Evolutionary conservation across 2,113 vertebrate genomes (phyloP), one percentile per base, ranked within the genome.

Genomic region (Cyphomyrus discorhynchus): DNA sequence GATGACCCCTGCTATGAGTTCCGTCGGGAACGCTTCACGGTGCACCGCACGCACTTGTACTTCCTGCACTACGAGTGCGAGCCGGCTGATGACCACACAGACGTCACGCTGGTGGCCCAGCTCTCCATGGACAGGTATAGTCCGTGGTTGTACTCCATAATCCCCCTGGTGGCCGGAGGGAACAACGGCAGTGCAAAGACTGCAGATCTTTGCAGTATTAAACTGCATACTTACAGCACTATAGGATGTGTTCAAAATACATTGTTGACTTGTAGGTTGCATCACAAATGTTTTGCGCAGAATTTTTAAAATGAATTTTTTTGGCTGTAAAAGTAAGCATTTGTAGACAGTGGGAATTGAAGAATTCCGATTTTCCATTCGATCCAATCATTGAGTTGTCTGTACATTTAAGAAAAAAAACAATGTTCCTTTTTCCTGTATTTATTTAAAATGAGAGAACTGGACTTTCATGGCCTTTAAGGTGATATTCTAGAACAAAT

Each of bases 1-100:
- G 98, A 99, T 1, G 98, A 99, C 89, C 94, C 98, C 0, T 99
- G 98, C 92, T 99, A 99, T 0, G 98, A 99, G 94, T 99, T 99
- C 91, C 97, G 98, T 5, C 95, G 98, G 80, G 98, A 99, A 27
- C 96, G 98, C 0, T 99, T 99, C 95, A 99, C 98, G 0, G 98
- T 99, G 82, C 98, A 99, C 91, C 96, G 98, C 62, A 99, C 98
- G 0, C 98, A 99, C 93, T 95, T 99, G 11, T 99, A 99, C 93
- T 99, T 99, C 93, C 94, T 99, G 74, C 98, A 99, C 94, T 99
- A 99, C 0, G 98, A 99, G 91, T 97, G 98, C 0, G 95, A 98
- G 88, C 95, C 97, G 1, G 93, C 95, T 1, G 47, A 96, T 0
- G 98, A 99, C 94, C 94, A 94, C 91, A 97, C 97, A 0, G 98